Base-by-base conservation (phyloP, 2,888 invertebrate species). In the Epinotia brunnichana region DNA sequence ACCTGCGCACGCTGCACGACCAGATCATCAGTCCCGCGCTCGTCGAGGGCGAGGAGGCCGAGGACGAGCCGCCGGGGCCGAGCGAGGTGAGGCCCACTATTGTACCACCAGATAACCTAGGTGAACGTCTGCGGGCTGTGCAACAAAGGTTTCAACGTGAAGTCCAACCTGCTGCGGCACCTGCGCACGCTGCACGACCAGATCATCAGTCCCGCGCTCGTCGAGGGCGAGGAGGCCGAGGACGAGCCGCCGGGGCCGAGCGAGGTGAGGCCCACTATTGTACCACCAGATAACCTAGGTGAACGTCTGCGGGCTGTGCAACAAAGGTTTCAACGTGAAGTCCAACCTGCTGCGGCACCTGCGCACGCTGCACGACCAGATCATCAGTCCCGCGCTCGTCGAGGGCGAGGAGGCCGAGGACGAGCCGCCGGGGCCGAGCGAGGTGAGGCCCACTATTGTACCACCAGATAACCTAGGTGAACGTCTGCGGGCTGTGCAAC, bases 251-350 rank as follows among this genome's bases (percentile, higher is more conserved):
- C 82, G 24, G 86, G 85, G 70, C 29, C 69, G 29, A 73, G 71
- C 29, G 72, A 68, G 60, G 44, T 61, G 17, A 51, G 17, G n/a
- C 17, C 51, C 51, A n/a, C n/a, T n/a, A n/a, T n/a, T n/a, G n/a
- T n/a, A n/a, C n/a, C n/a, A n/a, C n/a, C n/a, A n/a, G n/a, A n/a
- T 0, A 29, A 29, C 29, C 24, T 79, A 94, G 95, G 95, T 19
- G 96, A 96, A 86, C 94, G 95, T 69, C 96, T 96, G 96, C 89
- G 95, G 95, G 21, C 94, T 95, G 63, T 96, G 96, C 92, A 95
- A 95, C 89, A 96, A 96, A 84, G 96, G 96, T 3, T 96, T 96
- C 89, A 96, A 96, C 87, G 96, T 96, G 76, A 96, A 96, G 85
- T 96, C 96, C 75, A 96, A 96, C 87, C 88, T 96, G 75, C 85